A percentile compares a stretch with the other conserved stretches of the same genome.
phyloP scores from a whole-genome alignment of 2,888 invertebrate genomes.

The Calliopum simillimum region DNA sequence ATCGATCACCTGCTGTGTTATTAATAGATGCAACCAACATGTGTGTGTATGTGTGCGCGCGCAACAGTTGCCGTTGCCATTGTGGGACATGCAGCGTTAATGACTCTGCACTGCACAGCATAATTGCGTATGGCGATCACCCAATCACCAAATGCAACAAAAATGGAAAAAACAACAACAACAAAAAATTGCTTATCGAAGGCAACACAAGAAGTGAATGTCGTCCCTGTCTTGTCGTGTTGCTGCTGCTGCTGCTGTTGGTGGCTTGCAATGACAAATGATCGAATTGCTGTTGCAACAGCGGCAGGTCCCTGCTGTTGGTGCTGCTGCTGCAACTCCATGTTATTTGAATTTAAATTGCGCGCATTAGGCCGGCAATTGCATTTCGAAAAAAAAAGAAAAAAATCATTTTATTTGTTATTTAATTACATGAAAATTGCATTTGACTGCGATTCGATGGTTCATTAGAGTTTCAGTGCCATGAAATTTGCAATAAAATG shows the following conservation, averaged over 20 bases:
- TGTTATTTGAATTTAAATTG: neutral
- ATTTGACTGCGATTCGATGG: no score
- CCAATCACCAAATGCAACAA: constrained; percentile 2
- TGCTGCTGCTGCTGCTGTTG: constrained; percentile 40
- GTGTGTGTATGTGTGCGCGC: constrained; percentile 44
- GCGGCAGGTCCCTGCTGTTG: neutral
- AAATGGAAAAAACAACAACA: neutral
- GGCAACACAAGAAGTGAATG: neutral
- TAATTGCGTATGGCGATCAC: no score
- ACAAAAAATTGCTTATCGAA: neutral
- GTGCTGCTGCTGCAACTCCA: constrained; percentile 6
- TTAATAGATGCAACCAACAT: constrained; percentile 48
- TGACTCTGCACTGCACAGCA: no score
- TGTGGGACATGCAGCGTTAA: neutral
- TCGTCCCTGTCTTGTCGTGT: neutral
- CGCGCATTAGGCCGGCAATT: neutral
- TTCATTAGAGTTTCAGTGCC: no score
- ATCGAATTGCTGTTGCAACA: neutral
- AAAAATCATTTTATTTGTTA: no score
- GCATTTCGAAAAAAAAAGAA: neutral
- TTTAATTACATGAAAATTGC: no score
- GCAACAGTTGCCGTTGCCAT: constrained; percentile 1
- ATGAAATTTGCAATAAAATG: constrained; percentile 1
- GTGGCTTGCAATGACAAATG: neutral
- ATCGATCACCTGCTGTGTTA: constrained; percentile 51